Evolutionary conservation across 2,888 invertebrate genomes (phyloP).

Genomic region (Neoaliturus tenellus): DNA sequence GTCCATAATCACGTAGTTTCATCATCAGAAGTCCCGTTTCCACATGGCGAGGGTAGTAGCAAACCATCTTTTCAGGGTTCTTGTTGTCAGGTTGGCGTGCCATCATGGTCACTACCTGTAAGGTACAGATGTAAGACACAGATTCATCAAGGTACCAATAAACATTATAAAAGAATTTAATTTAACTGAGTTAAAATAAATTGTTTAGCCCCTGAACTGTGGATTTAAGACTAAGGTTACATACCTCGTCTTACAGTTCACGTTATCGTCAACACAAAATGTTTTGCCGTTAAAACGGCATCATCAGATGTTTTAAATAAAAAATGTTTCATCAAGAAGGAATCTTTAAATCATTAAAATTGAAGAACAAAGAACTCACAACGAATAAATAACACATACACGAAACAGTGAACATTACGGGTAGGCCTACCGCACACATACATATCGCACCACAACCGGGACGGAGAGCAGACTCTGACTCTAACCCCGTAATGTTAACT

Average conservation of each 20-base stretch:
- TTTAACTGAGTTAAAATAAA: neutral
- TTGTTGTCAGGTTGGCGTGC: conserved; percentile 85
- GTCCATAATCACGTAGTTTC: conserved; percentile 84
- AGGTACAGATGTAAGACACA: neutral
- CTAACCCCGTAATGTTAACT: no score
- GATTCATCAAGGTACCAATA: neutral
- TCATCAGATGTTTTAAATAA: no score
- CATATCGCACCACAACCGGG: no score
- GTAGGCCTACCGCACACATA: neutral
- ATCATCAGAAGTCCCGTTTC: conserved; percentile 85
- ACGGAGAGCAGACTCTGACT: no score
- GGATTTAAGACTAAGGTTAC: neutral
- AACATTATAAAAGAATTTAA: neutral
- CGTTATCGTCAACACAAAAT: no score
- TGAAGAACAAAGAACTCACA: no score
- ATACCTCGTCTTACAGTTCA: neutral
- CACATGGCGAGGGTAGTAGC: conserved; percentile 92
- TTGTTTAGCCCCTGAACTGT: no score
- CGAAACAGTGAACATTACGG: no score
- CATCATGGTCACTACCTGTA: conserved; percentile 82
- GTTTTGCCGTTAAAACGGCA: no score
- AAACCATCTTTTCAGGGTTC: conserved; percentile 79
- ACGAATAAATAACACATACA: no score
- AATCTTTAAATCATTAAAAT: no score
- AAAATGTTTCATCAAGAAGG: no score